Evolutionary conservation across 2,888 invertebrate genomes (phyloP).

Genomic region (Bugulina stolonifera): DNA sequence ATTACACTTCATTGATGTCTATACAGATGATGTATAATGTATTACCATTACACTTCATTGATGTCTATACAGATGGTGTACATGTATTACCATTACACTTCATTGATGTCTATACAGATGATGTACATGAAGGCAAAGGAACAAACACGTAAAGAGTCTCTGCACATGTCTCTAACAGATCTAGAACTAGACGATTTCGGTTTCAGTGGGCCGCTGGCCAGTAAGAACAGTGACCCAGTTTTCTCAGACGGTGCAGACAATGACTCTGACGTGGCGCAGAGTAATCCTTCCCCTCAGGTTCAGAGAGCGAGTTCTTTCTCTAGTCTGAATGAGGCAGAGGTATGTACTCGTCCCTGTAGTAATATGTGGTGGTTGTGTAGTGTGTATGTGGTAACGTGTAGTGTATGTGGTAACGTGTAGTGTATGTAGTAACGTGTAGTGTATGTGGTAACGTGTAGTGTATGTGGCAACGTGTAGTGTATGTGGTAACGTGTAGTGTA

Average conservation of each 20-base stretch:
- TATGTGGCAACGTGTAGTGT: too few relatives aligned
- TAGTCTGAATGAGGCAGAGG: background rate
- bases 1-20: too few relatives aligned
- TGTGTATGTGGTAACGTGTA: too few relatives aligned
- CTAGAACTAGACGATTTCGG: slow-evolving; percentile 23
- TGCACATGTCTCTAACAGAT: background rate
- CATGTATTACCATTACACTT: too few relatives aligned
- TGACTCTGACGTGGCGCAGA: background rate
- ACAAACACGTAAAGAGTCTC: background rate
- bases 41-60: too few relatives aligned
- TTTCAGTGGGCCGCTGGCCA: slow-evolving; percentile 2
- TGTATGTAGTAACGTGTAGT: too few relatives aligned
- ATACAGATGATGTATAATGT: too few relatives aligned
- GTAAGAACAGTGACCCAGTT: background rate
- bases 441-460: too few relatives aligned
- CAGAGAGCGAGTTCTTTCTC: background rate
- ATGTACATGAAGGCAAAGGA: slow-evolving; percentile 23
- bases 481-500: too few relatives aligned
- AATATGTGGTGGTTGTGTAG: too few relatives aligned
- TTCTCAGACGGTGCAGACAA: background rate
- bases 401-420: too few relatives aligned
- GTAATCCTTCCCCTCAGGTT: background rate
- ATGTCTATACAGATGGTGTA: background rate
- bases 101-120: background rate
- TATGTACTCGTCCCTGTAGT: too few relatives aligned